A percentile compares a stretch with the other conserved stretches of the same genome.
Conservation (phyloP, 2,888 invertebrate genomes). For the Dichetophora obliterata region DNA sequence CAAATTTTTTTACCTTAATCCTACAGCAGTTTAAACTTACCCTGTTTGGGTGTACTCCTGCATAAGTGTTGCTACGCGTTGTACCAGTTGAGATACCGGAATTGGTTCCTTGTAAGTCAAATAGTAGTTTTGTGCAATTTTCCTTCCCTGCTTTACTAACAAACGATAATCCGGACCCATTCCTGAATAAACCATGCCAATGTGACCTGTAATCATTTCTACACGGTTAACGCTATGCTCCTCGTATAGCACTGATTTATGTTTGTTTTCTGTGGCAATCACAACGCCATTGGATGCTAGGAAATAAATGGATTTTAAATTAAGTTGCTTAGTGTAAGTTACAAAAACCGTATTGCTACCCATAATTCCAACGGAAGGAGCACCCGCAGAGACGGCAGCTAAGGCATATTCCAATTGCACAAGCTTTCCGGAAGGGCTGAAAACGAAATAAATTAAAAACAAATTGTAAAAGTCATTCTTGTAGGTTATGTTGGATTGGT, state of each 20-base stretch:
- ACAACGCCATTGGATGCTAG: conserved; percentile 97
- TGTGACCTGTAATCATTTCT: conserved; percentile 93
- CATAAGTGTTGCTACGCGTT: conserved; percentile 96
- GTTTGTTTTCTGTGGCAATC: conserved; percentile 98
- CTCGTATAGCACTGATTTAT: conserved; percentile 95
- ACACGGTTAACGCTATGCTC: conserved; percentile 97
- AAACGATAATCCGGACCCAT: conserved; percentile 94
- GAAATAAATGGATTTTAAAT: not conserved
- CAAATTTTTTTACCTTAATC: no score
- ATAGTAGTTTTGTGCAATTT: conserved; percentile 95
- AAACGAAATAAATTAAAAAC: conserved; percentile 59
- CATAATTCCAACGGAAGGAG: conserved; percentile 98
- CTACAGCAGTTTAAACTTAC: conserved; percentile 51
- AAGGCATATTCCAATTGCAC: conserved; percentile 99
- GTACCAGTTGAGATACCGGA: conserved; percentile 96
- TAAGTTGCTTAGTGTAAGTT: not conserved
- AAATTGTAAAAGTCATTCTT: conserved; percentile 59
- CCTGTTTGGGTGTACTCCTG: conserved; percentile 99
- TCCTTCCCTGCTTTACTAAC: conserved; percentile 90
- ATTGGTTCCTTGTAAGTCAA: conserved; percentile 94
- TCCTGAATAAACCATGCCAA: conserved; percentile 98
- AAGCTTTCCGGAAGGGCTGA: conserved; percentile 97
- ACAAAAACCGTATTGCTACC: conserved; percentile 71
- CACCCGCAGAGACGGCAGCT: conserved; percentile 98
- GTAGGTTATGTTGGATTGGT: conserved; percentile 50